These are phyloP conservation scores for Platyscapa corneri DNA, from an alignment of 1,140 invertebrate genomes.

Conservation along the genomic window DNA sequence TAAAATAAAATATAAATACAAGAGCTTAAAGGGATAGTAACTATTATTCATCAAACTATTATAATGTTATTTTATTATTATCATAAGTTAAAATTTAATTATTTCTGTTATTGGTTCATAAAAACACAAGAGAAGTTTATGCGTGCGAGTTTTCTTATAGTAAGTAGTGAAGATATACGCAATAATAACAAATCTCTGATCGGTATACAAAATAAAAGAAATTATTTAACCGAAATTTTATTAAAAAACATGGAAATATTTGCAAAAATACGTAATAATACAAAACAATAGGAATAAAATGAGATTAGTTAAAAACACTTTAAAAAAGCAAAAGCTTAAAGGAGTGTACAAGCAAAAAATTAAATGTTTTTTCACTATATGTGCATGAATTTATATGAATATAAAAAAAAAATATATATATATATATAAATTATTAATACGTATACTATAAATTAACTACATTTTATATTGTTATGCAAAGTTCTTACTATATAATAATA, in stretches of 20 bases:
- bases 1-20: conserved; percentile 12
- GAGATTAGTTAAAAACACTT: conserved; percentile 9
- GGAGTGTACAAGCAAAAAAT: conserved; percentile 61
- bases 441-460: conserved; percentile 44
- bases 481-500: conserved; percentile 39
- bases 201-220: conserved; percentile 4
- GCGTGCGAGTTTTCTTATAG: conserved; percentile 36
- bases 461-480: conserved; percentile 48
- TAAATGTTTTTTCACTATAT: conserved; percentile 56
- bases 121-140: not conserved
- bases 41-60: conserved; percentile 7
- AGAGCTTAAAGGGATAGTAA: conserved; percentile 17
- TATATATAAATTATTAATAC: conserved; percentile 28
- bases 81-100: conserved; percentile 19
- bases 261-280: conserved; percentile 28
- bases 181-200: conserved; percentile 41
- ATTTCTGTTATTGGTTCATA: conserved; percentile 22
- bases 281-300: not conserved
- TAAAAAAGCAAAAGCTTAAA: conserved; percentile 60
- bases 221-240: conserved; percentile 5
- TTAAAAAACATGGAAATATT: not conserved
- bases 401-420: conserved; percentile 50
- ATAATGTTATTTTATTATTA: conserved; percentile 19
- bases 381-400: conserved; percentile 50
- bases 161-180: conserved; percentile 36